Percentiles rank a stretch among this genome's conserved stretches.
Conservation (phyloP, 1,140 invertebrate species). For the Patella vulgata region DNA sequence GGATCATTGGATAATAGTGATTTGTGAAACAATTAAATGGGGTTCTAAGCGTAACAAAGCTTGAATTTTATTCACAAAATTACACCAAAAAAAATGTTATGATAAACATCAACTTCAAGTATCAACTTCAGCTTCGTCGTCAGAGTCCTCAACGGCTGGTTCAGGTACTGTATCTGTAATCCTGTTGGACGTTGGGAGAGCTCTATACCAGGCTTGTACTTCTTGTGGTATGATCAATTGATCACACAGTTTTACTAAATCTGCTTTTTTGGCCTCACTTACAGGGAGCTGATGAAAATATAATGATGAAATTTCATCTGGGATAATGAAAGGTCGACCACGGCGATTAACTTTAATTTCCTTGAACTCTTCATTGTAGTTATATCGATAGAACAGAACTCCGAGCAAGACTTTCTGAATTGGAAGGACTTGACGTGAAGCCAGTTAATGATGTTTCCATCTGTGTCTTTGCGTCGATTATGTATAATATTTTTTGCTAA, state of each 20-base stretch:
- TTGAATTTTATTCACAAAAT: too few relatives aligned
- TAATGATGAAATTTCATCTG: too few relatives aligned
- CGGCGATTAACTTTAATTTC: conserved; percentile 7
- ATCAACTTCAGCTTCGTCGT: too few relatives aligned
- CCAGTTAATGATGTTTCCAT: conserved; percentile 7
- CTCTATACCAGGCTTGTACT: neutral
- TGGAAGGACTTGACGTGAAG: conserved; percentile 3
- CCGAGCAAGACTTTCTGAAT: conserved; percentile 4
- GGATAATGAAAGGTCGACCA: too few relatives aligned
- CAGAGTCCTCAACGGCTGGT: too few relatives aligned
- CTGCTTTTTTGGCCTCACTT: conserved; percentile 4
- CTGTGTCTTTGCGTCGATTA: conserved; percentile 8
- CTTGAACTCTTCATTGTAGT: conserved; percentile 2
- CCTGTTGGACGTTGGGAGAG: neutral
- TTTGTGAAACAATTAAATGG: too few relatives aligned
- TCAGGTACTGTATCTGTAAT: too few relatives aligned
- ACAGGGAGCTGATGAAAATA: neutral
- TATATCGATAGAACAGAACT: conserved; percentile 4
- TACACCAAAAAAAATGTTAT: too few relatives aligned
- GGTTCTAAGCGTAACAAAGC: too few relatives aligned
- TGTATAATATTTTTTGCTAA: conserved; percentile 1
- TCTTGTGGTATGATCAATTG: conserved; percentile 1
- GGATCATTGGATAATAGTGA: too few relatives aligned
- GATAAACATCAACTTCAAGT: too few relatives aligned
- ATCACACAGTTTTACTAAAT: conserved; percentile 4